These are phyloP conservation scores for Lacanobia oleracea DNA, from an alignment of 2,888 invertebrate genomes.

Conservation along the genomic window DNA sequence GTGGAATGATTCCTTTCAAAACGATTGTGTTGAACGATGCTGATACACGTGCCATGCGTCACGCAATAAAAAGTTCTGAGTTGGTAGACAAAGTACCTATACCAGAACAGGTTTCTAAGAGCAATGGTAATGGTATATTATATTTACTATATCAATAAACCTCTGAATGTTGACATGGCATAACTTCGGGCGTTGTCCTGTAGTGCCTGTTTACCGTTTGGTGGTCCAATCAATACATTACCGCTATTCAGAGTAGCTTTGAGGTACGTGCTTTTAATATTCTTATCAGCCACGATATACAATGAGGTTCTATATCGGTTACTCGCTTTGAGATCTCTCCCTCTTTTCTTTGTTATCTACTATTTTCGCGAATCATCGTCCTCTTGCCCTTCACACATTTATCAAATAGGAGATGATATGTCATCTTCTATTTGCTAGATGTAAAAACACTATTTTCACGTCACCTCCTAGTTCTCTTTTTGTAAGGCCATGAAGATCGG, in stretches of 20 bases:
- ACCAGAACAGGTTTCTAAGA: background rate
- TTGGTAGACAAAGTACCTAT: too few relatives aligned
- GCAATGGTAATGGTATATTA: too few relatives aligned
- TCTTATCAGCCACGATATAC: background rate
- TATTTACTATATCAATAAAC: background rate
- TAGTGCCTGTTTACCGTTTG: conserved; percentile 18
- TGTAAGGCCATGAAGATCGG: too few relatives aligned
- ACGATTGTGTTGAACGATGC: too few relatives aligned
- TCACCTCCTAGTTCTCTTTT: too few relatives aligned
- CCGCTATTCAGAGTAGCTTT: background rate
- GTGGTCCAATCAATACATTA: background rate
- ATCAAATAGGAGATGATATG: too few relatives aligned
- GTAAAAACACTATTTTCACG: too few relatives aligned
- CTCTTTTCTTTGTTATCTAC: background rate
- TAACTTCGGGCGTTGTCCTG: conserved; percentile 5
- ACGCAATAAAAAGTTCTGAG: too few relatives aligned
- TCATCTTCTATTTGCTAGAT: too few relatives aligned
- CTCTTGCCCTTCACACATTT: too few relatives aligned
- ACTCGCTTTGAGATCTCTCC: background rate
- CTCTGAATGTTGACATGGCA: background rate
- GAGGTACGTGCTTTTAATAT: conserved; percentile 15
- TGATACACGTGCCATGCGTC: too few relatives aligned
- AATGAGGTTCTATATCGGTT: background rate
- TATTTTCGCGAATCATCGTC: background rate
- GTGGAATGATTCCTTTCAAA: too few relatives aligned